Evolutionary conservation across 2,113 vertebrate species (phyloP).

Genomic region (Nothocercus nigrocapillus): DNA sequence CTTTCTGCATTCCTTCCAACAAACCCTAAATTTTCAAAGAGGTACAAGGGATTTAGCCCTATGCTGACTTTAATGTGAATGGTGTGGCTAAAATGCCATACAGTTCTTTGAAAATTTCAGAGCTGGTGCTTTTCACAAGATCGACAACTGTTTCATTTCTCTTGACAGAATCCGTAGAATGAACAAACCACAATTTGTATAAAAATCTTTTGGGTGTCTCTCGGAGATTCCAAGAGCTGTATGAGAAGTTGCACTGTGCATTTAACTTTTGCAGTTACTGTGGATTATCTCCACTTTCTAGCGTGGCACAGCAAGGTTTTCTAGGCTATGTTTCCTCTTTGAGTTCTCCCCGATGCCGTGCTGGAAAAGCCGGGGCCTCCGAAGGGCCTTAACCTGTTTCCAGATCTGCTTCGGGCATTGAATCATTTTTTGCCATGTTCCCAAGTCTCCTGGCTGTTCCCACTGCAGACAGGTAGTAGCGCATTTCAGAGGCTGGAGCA

Average conservation of each 20-base stretch:
- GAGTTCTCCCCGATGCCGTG: fast-evolving
- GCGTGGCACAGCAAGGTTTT: neutral
- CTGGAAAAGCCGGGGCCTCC: neutral
- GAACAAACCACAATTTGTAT: neutral
- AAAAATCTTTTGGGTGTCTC: neutral
- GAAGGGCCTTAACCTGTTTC: fast-evolving
- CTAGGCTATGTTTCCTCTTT: fast-evolving
- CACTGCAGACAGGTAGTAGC: fast-evolving
- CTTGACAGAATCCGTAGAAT: constrained; percentile 33
- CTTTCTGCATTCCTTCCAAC: constrained; percentile 32
- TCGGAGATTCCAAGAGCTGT: neutral
- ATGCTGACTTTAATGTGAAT: neutral
- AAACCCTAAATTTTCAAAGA: constrained; percentile 60
- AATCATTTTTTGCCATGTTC: neutral
- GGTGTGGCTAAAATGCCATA: neutral
- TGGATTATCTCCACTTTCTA: fast-evolving
- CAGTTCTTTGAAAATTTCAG: constrained; percentile 43
- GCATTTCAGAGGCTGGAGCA: fast-evolving
- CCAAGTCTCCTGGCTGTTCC: neutral
- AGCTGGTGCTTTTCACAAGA: neutral
- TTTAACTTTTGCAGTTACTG: fast-evolving
- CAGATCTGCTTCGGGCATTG: fast-evolving
- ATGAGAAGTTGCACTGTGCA: neutral
- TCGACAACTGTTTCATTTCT: constrained; percentile 59
- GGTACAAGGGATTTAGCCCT: constrained; percentile 53